phyloP scores from a whole-genome alignment of 2,797 vertebrate species.

The Phalanger gymnotis region DNA sequence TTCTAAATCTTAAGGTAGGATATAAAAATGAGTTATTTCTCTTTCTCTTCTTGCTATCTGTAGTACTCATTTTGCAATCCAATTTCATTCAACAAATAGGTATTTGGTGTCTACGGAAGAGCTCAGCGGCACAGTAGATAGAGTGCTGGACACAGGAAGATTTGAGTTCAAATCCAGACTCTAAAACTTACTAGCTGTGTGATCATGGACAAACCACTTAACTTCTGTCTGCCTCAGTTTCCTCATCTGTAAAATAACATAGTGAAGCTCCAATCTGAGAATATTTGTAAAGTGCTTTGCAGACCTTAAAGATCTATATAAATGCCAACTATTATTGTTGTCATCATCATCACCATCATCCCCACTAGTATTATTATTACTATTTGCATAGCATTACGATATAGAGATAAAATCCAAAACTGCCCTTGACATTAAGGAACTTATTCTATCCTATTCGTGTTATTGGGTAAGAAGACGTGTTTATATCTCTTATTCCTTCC shows the following conservation, averaged over 20 bases:
- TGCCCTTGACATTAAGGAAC: background rate
- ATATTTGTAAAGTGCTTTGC: no score
- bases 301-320: background rate
- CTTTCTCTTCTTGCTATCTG: background rate
- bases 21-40: background rate
- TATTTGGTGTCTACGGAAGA: background rate
- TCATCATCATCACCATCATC: background rate
- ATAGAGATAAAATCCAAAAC: background rate
- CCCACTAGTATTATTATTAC: background rate
- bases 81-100: background rate
- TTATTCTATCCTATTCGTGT: background rate
- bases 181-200: background rate
- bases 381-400: background rate
- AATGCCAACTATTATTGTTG: background rate
- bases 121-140: background rate
- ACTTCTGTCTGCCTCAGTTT: background rate
- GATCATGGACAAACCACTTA: fast-evolving
- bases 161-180: background rate
- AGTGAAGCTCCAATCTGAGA: fast-evolving
- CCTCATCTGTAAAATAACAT: fast-evolving
- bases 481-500: background rate
- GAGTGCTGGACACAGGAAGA: fast-evolving
- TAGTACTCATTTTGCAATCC: background rate
- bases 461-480: background rate
- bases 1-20: background rate